Percentiles rank a stretch among this genome's conserved stretches.
Evolutionary conservation across 2,888 invertebrate genomes (phyloP).

Genomic region (Synergus japonicus): DNA sequence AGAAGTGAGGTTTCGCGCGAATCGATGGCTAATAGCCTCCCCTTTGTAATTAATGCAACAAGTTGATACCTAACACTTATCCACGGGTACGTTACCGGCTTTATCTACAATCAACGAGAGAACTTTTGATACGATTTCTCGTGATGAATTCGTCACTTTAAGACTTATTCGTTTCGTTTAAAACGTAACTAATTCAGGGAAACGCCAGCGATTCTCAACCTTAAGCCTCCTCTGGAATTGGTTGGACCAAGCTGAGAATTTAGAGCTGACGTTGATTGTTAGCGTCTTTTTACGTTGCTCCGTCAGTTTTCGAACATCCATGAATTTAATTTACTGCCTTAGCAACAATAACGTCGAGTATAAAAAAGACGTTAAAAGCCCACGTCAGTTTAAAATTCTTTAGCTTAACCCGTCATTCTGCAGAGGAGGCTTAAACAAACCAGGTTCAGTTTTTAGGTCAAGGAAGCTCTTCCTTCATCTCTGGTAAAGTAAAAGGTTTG

Average conservation of each 20-base stretch:
- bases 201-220: neutral
- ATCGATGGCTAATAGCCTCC: constrained; percentile 76
- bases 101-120: constrained; percentile 34
- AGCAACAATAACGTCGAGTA: no score
- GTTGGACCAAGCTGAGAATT: no score
- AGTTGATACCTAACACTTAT: constrained; percentile 76
- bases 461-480: no score
- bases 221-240: neutral
- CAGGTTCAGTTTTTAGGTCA: neutral
- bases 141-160: constrained; percentile 1
- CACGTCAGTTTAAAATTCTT: no score
- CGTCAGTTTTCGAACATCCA: no score
- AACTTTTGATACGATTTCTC: constrained; percentile 39
- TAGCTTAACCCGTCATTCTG: no score
- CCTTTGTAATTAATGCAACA: constrained; percentile 77
- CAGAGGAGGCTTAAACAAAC: no score
- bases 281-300: no score
- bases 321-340: no score
- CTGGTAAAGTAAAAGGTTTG: neutral
- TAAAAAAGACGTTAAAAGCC: no score
- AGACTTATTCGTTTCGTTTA: neutral
- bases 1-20: constrained; percentile 69
- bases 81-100: constrained; percentile 54
- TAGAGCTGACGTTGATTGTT: no score
- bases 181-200: neutral